Conservation (phyloP, 2,888 invertebrate genomes). For the Clunio marinus region DNA sequence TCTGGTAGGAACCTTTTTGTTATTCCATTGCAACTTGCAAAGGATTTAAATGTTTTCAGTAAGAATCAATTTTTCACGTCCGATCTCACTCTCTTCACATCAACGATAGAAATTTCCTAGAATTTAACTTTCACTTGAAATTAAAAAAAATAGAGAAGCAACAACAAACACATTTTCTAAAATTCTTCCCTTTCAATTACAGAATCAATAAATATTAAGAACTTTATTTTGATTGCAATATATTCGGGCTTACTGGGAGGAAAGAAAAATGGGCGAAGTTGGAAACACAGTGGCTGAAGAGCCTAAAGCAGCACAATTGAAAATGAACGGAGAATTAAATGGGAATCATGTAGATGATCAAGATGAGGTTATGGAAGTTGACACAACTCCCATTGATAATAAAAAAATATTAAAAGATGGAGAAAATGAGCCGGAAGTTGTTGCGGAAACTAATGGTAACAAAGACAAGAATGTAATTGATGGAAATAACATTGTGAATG, state of each 20-base stretch:
- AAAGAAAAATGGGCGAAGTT: constrained; percentile 42
- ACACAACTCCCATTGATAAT: constrained; percentile 40
- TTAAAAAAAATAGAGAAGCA: too few species aligned
- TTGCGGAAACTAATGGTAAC: constrained; percentile 37
- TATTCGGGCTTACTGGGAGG: too few species aligned
- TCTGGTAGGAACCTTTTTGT: too few species aligned
- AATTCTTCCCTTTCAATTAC: too few species aligned
- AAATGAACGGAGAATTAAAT: constrained; percentile 46
- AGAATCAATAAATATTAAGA: too few species aligned
- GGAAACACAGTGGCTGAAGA: constrained; percentile 44
- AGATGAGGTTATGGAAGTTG: constrained; percentile 41
- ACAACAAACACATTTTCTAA: too few species aligned
- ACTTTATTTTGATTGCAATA: too few species aligned
- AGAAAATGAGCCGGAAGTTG: constrained; percentile 39
- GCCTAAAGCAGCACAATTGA: constrained; percentile 42
- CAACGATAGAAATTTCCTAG: too few species aligned
- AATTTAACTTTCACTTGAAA: too few species aligned
- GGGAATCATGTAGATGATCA: constrained; percentile 43
- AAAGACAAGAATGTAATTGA: constrained; percentile 40
- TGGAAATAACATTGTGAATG: constrained; percentile 39
- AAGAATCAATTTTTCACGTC: too few species aligned
- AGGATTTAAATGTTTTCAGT: background rate
- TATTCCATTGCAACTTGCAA: background rate
- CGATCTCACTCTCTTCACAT: too few species aligned
- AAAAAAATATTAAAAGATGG: constrained; percentile 40